Conservation (phyloP, 2,113 vertebrate genomes). For the Ceyx melanurus region DNA sequence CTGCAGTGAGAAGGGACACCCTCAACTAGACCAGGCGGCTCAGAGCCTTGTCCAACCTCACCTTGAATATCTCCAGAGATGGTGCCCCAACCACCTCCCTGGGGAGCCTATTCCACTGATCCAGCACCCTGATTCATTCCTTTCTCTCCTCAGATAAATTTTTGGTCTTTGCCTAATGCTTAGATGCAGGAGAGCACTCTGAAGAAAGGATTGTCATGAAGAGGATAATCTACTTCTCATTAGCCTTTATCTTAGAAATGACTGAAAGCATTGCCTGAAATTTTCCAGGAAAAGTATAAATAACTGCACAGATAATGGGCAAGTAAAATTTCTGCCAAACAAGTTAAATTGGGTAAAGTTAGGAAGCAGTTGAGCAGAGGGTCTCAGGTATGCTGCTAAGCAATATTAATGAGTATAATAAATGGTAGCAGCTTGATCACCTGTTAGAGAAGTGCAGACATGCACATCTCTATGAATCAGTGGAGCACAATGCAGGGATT, state of each 20-base stretch:
- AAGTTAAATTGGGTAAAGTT: neutral
- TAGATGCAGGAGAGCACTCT: neutral
- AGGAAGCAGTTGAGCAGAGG: neutral
- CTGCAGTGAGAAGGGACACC: too few species aligned
- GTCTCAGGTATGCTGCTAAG: neutral
- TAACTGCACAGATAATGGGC: neutral
- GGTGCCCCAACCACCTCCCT: too few species aligned
- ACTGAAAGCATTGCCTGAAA: neutral
- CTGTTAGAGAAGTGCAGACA: neutral
- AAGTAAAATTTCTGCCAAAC: constrained; percentile 39
- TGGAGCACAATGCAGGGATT: neutral
- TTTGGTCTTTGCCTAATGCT: neutral
- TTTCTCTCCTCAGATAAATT: neutral
- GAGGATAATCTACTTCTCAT: constrained; percentile 5
- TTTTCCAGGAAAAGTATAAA: constrained; percentile 22
- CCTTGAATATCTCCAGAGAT: too few species aligned
- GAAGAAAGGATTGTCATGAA: neutral
- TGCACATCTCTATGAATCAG: neutral
- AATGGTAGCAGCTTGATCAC: neutral
- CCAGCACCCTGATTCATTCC: neutral
- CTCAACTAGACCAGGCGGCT: too few species aligned
- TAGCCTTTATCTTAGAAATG: constrained; percentile 13
- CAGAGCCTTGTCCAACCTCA: too few species aligned
- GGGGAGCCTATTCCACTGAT: too few species aligned
- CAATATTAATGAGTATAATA: neutral